Conservation (phyloP, 2,888 invertebrate species). For the Clepsis dumicolana region DNA sequence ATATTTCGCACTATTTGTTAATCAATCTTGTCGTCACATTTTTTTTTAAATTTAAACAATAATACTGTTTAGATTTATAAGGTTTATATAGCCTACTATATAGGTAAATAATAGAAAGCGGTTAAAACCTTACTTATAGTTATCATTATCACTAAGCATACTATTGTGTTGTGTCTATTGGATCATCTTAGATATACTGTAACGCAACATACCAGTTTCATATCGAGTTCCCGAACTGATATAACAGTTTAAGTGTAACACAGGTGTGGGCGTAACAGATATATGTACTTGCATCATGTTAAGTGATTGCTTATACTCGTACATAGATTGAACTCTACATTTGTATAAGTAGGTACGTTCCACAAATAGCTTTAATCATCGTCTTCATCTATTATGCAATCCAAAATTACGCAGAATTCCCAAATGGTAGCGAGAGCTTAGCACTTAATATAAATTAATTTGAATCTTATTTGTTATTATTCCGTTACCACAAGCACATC, state of each 20-base stretch:
- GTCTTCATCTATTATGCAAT: neutral
- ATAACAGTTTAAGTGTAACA: slow-evolving; percentile 35
- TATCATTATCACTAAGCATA: no score
- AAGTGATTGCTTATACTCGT: slow-evolving; percentile 8
- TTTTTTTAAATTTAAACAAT: no score
- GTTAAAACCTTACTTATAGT: no score
- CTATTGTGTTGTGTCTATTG: no score
- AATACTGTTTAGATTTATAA: no score
- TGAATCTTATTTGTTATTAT: no score
- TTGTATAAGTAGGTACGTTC: slow-evolving; percentile 2
- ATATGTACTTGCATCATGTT: slow-evolving; percentile 21
- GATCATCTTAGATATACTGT: slow-evolving; percentile 52
- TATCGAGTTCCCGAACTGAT: slow-evolving; percentile 47
- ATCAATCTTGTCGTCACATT: no score
- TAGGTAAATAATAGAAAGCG: no score
- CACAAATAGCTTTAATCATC: neutral
- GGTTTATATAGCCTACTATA: no score
- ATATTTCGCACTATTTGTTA: no score
- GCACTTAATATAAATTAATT: neutral
- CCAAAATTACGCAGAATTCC: neutral
- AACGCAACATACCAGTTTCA: slow-evolving; percentile 47
- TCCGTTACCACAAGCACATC: no score
- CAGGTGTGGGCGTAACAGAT: slow-evolving; percentile 27
- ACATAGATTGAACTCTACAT: neutral
- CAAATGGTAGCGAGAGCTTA: neutral